Conservation (phyloP, 2,113 vertebrate species). For the Galbula dea region DNA sequence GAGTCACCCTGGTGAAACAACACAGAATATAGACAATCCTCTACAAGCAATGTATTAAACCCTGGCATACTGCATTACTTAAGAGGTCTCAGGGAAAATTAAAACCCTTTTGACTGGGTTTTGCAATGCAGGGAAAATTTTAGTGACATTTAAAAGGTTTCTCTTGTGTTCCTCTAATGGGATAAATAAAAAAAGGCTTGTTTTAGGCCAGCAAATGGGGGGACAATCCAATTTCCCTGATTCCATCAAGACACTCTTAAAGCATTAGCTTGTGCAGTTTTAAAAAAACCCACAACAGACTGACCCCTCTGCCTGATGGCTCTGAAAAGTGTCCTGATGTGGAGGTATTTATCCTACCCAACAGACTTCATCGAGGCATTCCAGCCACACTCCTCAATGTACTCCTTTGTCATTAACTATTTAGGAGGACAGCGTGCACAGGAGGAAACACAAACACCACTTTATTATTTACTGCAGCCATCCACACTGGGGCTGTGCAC, state of each 20-base stretch:
- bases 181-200: slow-evolving; percentile 87
- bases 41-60: slow-evolving; percentile 70
- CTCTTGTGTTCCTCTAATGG: slow-evolving; percentile 88
- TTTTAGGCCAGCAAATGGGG: slow-evolving; percentile 94
- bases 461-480: slow-evolving; percentile 42
- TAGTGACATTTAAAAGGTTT: slow-evolving; percentile 90
- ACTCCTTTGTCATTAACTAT: slow-evolving; percentile 60
- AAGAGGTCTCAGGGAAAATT: slow-evolving; percentile 77
- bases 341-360: slow-evolving; percentile 70
- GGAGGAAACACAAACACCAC: slow-evolving; percentile 18
- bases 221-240: slow-evolving; percentile 99
- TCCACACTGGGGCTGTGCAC: not conserved
- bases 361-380: slow-evolving; percentile 57
- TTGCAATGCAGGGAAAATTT: slow-evolving; percentile 85
- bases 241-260: slow-evolving; percentile 93
- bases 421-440: slow-evolving; percentile 35
- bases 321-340: slow-evolving; percentile 76
- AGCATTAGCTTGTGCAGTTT: slow-evolving; percentile 86
- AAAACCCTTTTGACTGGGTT: slow-evolving; percentile 79
- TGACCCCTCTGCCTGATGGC: slow-evolving; percentile 81
- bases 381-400: slow-evolving; percentile 51
- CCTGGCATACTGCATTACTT: slow-evolving; percentile 79
- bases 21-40: slow-evolving; percentile 48
- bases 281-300: slow-evolving; percentile 70
- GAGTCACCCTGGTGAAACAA: slow-evolving; percentile 51